Evolutionary conservation across 2,888 invertebrate species (phyloP).

Genomic region (Taenaris catops): DNA sequence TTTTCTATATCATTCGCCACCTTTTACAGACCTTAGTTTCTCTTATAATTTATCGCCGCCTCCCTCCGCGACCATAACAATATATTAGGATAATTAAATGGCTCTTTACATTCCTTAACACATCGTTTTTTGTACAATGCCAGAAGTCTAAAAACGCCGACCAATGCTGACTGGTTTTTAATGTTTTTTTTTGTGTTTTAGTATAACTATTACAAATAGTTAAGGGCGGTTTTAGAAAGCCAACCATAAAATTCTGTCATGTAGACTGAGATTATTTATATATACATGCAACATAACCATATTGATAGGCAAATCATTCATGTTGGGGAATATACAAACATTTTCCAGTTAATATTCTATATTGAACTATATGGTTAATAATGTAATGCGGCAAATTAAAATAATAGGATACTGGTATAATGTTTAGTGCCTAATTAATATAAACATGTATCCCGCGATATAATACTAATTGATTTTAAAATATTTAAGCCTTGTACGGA

Average conservation of each 20-base stretch:
- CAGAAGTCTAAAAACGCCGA: slow-evolving; percentile 71
- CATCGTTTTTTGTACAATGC: slow-evolving; percentile 72
- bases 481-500: no score
- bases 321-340: no score
- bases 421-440: no score
- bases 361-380: no score
- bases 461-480: no score
- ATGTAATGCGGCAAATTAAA: no score
- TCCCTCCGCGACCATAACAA: slow-evolving; percentile 73
- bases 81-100: slow-evolving; percentile 80
- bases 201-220: slow-evolving; percentile 75
- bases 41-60: slow-evolving; percentile 70
- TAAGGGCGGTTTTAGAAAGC: slow-evolving; percentile 55
- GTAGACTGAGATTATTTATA: no score
- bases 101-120: slow-evolving; percentile 79
- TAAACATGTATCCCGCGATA: no score
- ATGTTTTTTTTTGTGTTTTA: slow-evolving; percentile 67
- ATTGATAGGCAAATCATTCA: no score
- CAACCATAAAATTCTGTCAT: slow-evolving; percentile 10
- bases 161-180: slow-evolving; percentile 76
- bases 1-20: slow-evolving; percentile 49
- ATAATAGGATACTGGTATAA: no score
- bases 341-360: no score
- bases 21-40: slow-evolving; percentile 41
- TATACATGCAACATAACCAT: no score